Percentiles rank a stretch among this genome's conserved stretches.
These are phyloP conservation scores for Myotis lucifugus DNA, from an alignment of 2,113 vertebrate species.

Conservation along the genomic window DNA sequence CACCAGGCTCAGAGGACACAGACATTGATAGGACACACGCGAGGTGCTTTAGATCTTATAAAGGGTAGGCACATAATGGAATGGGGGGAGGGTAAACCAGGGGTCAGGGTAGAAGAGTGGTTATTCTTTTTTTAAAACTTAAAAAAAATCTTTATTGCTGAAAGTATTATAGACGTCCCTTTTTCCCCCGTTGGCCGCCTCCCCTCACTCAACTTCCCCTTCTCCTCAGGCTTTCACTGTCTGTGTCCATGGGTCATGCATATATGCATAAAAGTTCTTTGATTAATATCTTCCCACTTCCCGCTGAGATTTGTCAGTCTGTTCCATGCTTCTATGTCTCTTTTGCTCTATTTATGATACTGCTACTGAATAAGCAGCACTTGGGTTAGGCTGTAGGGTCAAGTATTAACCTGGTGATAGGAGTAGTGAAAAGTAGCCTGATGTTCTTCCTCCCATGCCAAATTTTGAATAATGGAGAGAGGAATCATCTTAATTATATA, in stretches of 20 bases:
- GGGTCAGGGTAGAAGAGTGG: not conserved
- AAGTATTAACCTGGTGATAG: not conserved
- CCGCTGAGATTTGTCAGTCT: too few species aligned
- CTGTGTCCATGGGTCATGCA: too few species aligned
- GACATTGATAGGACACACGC: not conserved
- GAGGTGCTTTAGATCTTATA: not conserved
- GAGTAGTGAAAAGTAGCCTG: not conserved
- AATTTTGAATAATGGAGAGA: not conserved
- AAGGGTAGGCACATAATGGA: not conserved
- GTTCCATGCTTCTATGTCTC: too few species aligned
- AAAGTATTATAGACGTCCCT: too few species aligned
- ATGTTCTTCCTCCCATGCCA: not conserved
- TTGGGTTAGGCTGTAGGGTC: not conserved
- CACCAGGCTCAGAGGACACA: not conserved
- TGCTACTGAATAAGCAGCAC: not conserved
- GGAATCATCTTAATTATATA: not conserved
- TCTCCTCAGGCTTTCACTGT: too few species aligned
- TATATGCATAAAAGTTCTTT: too few species aligned
- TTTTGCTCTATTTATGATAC: not conserved
- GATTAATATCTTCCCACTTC: too few species aligned
- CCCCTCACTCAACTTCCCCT: too few species aligned
- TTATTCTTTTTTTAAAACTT: not conserved
- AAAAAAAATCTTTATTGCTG: too few species aligned
- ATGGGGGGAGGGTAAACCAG: not conserved
- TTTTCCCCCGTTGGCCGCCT: too few species aligned